A percentile compares a stretch with the other conserved stretches of the same genome.
phyloP scores from a whole-genome alignment of 2,113 vertebrate species.

The Tinamus guttatus region DNA sequence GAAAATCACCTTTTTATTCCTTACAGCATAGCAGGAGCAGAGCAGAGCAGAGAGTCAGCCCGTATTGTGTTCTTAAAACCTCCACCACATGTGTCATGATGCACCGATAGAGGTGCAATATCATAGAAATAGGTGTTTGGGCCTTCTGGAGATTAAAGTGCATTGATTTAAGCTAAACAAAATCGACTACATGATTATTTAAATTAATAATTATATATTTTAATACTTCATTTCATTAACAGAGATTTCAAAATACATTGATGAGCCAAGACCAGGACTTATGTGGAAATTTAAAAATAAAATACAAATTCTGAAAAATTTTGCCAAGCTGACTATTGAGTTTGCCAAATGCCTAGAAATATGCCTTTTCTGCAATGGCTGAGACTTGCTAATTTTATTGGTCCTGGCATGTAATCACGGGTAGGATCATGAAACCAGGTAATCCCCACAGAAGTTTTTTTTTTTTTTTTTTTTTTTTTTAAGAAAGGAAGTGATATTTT shows the following conservation, averaged over 20 bases:
- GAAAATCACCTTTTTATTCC: accelerated
- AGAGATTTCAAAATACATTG: background rate
- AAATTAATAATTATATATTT: background rate
- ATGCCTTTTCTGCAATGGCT: background rate
- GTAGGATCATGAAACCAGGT: background rate
- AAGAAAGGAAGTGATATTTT: background rate
- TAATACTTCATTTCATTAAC: background rate
- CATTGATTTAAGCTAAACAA: background rate
- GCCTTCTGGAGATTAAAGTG: background rate
- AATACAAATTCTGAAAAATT: background rate
- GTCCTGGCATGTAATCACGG: background rate
- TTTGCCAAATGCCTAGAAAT: background rate
- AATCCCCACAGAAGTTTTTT: background rate
- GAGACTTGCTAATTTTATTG: background rate
- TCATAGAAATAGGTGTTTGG: background rate
- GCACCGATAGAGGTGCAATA: background rate
- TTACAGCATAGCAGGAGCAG: background rate
- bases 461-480: background rate
- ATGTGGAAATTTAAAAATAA: background rate
- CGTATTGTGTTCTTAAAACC: background rate
- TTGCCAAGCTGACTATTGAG: background rate
- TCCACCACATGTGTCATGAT: background rate
- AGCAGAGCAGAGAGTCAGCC: background rate
- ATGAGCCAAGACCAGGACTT: background rate
- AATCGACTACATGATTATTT: background rate